Percentiles rank a stretch among this genome's conserved stretches.
Conservation (phyloP, 2,113 vertebrate species). For the Solea senegalensis region DNA sequence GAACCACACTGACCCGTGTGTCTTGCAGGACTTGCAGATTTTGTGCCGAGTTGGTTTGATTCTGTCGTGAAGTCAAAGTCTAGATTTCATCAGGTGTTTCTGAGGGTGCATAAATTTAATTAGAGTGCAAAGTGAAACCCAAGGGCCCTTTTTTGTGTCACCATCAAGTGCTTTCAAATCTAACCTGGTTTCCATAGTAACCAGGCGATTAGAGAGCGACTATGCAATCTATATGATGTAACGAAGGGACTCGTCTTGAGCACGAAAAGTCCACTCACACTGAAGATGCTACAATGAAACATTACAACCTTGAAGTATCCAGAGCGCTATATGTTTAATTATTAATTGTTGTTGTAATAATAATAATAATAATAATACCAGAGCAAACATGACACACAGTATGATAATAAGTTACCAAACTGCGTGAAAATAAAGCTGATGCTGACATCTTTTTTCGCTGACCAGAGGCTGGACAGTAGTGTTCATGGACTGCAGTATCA, state of each 20-base stretch:
- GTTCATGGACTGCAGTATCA: too few species aligned
- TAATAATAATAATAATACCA: too few species aligned
- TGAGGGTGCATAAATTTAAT: conserved; percentile 59
- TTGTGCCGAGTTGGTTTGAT: neutral
- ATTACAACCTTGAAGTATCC: too few species aligned
- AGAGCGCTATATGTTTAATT: too few species aligned
- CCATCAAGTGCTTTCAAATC: conserved; percentile 54
- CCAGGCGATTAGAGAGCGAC: conserved; percentile 62
- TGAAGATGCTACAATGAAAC: neutral
- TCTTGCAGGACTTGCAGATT: neutral
- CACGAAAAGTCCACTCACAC: conserved; percentile 22
- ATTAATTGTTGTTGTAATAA: too few species aligned
- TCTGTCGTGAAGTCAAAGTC: neutral
- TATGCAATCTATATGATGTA: conserved; percentile 37
- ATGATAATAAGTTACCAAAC: too few species aligned
- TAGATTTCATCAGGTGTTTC: conserved; percentile 37
- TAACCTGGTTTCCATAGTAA: conserved; percentile 81
- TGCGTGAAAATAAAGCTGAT: too few species aligned
- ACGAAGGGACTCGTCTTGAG: conserved; percentile 44
- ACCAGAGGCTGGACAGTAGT: too few species aligned
- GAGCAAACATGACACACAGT: too few species aligned
- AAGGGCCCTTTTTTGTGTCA: conserved; percentile 32
- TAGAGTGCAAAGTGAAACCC: conserved; percentile 58
- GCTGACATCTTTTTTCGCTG: too few species aligned
- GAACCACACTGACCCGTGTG: too few species aligned